Conservation (phyloP, 2,888 invertebrate species). For the Cataglyphis altisquamis region DNA sequence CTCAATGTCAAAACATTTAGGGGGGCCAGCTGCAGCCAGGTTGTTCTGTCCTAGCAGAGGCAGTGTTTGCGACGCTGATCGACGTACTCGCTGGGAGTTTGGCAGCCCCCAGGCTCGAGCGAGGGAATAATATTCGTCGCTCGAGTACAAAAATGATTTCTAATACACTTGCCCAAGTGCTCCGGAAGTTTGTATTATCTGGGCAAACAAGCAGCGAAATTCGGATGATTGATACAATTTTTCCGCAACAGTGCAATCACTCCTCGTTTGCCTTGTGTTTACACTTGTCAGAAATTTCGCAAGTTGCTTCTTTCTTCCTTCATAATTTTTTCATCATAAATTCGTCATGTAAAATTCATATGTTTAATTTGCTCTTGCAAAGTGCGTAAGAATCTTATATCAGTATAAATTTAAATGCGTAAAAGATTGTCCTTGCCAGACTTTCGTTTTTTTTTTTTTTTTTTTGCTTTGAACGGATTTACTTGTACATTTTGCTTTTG, state of each 20-base stretch:
- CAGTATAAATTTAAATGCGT: conserved; percentile 23
- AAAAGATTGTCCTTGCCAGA: conserved; percentile 49
- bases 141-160: not conserved
- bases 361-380: conserved; percentile 23
- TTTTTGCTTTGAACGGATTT: conserved; percentile 7
- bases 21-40: conserved; percentile 68
- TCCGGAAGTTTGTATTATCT: conserved; percentile 9
- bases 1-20: conserved; percentile 82
- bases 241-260: conserved; percentile 22
- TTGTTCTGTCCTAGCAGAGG: conserved; percentile 21
- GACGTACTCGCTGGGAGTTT: conserved; percentile 37
- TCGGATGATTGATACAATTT: conserved; percentile 29
- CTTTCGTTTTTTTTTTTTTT: conserved; percentile 6
- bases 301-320: conserved; percentile 20
- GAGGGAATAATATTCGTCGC: conserved; percentile 15
- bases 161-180: not conserved
- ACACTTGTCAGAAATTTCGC: not conserved
- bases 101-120: conserved; percentile 25
- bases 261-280: not conserved
- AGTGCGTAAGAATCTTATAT: not conserved
- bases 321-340: not conserved
- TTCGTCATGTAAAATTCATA: not conserved
- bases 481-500: not conserved
- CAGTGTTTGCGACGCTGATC: conserved; percentile 25
- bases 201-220: not conserved